A percentile compares a stretch with the other conserved stretches of the same genome.
These are phyloP conservation scores for Pogonognathellus flavescens DNA, from an alignment of 1,140 invertebrate species.

Conservation along the genomic window DNA sequence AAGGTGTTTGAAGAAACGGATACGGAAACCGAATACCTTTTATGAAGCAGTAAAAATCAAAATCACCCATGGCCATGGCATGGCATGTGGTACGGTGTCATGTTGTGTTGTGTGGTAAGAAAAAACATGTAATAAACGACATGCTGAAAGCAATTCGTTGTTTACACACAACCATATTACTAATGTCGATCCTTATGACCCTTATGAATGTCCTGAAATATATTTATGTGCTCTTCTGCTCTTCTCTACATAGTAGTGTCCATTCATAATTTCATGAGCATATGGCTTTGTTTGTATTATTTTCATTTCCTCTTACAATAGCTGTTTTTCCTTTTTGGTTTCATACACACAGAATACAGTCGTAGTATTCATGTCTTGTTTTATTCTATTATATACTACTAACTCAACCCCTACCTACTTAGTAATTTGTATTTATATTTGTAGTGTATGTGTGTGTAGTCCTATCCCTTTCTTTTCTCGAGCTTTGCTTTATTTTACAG, in stretches of 20 bases:
- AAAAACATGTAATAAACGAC: constrained; percentile 31
- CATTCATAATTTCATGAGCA: constrained; percentile 39
- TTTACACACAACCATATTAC: neutral
- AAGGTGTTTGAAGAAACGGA: constrained; percentile 33
- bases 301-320: constrained; percentile 36
- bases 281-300: constrained; percentile 22
- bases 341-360: neutral
- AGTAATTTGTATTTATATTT: too few species aligned
- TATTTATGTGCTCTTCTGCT: neutral
- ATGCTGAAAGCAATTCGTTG: constrained; percentile 4
- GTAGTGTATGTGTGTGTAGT: too few species aligned
- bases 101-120: constrained; percentile 4
- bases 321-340: constrained; percentile 37
- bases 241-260: neutral
- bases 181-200: neutral
- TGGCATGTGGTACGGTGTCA: constrained; percentile 16
- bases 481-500: too few species aligned
- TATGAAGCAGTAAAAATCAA: constrained; percentile 48
- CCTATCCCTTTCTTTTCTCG: constrained; percentile 15
- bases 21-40: constrained; percentile 38
- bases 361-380: neutral
- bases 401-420: too few species aligned
- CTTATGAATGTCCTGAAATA: neutral
- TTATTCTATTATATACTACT: neutral
- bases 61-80: constrained; percentile 12